Percentiles rank a stretch among this genome's conserved stretches.
Conservation (phyloP, 2,888 invertebrate genomes). For the Ferrisia virgata region DNA sequence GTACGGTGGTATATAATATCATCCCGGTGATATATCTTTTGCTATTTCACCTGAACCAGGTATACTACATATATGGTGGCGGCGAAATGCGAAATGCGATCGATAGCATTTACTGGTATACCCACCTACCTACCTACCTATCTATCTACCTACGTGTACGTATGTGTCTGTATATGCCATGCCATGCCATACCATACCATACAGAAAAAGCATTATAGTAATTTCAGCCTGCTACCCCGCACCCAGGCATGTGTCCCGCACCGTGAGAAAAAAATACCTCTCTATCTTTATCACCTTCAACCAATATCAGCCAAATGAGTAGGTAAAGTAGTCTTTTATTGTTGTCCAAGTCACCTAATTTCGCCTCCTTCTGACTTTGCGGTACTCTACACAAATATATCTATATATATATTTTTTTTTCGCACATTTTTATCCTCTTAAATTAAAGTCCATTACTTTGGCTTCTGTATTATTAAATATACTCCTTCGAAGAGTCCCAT, state of each 20-base stretch:
- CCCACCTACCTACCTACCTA: no score
- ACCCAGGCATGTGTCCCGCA: neutral
- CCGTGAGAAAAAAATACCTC: neutral
- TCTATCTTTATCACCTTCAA: neutral
- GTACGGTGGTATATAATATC: constrained; percentile 37
- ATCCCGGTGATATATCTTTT: constrained; percentile 43
- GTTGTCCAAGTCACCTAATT: no score
- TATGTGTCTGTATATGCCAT: neutral
- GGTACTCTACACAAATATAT: neutral
- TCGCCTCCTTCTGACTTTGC: no score
- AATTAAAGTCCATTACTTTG: neutral
- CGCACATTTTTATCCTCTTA: neutral
- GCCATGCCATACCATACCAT: no score
- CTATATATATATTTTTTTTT: neutral
- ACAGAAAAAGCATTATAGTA: neutral
- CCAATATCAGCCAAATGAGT: no score
- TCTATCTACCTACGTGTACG: no score
- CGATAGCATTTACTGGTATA: constrained; percentile 5
- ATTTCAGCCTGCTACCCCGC: neutral
- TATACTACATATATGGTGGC: neutral
- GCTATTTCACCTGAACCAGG: constrained; percentile 43
- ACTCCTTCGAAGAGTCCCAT: neutral
- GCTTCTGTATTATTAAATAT: neutral
- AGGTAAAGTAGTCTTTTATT: neutral
- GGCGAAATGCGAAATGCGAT: constrained; percentile 6